Evolutionary conservation across 2,797 vertebrate species (phyloP).

Genomic region (Tarsius wallacei): DNA sequence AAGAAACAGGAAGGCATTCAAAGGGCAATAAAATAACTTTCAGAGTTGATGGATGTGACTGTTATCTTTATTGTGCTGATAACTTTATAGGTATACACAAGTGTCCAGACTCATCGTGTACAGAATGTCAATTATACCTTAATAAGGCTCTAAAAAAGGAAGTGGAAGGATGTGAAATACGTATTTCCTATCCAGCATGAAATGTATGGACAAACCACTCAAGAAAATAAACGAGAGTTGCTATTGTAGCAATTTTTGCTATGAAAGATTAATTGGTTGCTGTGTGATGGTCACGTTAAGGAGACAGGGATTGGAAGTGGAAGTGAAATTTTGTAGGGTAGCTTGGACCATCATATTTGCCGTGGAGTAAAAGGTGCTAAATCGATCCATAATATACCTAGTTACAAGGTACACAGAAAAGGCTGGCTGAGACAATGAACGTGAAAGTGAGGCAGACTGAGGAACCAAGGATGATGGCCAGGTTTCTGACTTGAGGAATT

Average conservation of each 20-base stretch:
- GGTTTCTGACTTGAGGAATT: not conserved
- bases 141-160: not conserved
- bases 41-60: not conserved
- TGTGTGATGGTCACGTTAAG: not conserved
- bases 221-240: not conserved
- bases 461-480: not conserved
- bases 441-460: not conserved
- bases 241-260: constrained; percentile 12
- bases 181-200: not conserved
- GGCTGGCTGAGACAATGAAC: not conserved
- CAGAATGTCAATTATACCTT: not conserved
- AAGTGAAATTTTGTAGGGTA: not conserved
- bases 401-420: not conserved
- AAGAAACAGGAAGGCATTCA: not conserved
- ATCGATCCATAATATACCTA: not conserved
- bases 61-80: not conserved
- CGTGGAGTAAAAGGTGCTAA: not conserved
- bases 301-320: not conserved
- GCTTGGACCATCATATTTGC: no score
- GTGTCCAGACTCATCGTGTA: not conserved
- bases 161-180: not conserved
- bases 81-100: not conserved
- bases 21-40: not conserved
- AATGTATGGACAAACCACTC: not conserved
- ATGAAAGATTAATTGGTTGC: constrained; percentile 1